Conservation (phyloP, 2,797 vertebrate genomes). For the Microchirus variegatus region DNA sequence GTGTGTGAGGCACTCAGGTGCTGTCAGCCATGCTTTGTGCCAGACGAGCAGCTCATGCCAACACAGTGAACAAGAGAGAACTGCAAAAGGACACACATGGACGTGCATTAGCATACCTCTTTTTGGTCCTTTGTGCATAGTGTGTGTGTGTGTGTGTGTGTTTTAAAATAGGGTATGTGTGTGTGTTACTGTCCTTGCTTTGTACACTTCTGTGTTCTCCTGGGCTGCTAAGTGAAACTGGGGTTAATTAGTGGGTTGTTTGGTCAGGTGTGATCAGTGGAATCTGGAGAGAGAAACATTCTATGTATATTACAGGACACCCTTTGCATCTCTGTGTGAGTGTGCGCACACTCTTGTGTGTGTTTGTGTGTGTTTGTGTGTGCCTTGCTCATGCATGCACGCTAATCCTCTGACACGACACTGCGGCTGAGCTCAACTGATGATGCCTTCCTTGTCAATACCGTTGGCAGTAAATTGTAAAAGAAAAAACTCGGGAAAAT, state of each 20-base stretch:
- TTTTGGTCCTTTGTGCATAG: background rate
- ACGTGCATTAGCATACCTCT: conserved; percentile 18
- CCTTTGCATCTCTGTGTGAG: background rate
- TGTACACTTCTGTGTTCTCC: conserved; percentile 13
- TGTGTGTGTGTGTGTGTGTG: background rate
- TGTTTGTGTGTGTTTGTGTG: conserved; percentile 4
- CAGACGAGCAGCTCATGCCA: conserved; percentile 48
- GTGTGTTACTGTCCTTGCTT: conserved; percentile 35
- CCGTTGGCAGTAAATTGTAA: too few species aligned
- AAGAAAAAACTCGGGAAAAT: too few species aligned
- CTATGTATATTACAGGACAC: conserved; percentile 16
- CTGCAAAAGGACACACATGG: conserved; percentile 25
- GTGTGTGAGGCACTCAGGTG: conserved; percentile 62
- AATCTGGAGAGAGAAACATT: conserved; percentile 31
- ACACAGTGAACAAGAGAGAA: conserved; percentile 28
- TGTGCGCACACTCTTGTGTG: background rate
- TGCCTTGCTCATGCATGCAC: conserved; percentile 26
- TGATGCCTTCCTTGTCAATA: conserved; percentile 15
- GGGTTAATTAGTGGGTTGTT: conserved; percentile 68
- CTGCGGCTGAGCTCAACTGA: conserved; percentile 20
- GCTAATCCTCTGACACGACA: conserved; percentile 23
- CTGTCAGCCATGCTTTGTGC: conserved; percentile 51
- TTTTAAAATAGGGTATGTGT: conserved; percentile 7
- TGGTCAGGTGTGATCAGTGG: conserved; percentile 54
- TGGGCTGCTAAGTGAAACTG: conserved; percentile 62